Conservation (phyloP, 2,888 invertebrate species). For the Sinohyriopsis cumingii region DNA sequence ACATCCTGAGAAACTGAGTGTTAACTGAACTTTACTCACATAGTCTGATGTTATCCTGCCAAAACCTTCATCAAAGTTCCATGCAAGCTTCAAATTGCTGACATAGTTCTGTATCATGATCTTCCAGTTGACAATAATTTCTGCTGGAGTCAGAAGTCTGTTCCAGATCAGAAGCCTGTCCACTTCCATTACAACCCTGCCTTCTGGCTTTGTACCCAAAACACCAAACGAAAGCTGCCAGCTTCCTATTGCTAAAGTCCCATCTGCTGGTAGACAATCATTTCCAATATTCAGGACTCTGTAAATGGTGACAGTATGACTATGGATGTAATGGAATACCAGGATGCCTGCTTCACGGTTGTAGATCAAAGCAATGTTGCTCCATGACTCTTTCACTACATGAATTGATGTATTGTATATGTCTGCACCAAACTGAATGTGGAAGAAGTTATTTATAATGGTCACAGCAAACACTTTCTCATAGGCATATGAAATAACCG, state of each 20-base stretch:
- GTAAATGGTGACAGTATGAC: constrained; percentile 1
- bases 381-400: constrained; percentile 30
- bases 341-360: constrained; percentile 19
- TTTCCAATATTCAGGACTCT: constrained; percentile 17
- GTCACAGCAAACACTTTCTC: constrained; percentile 26
- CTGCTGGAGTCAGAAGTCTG: constrained; percentile 13
- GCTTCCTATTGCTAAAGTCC: constrained; percentile 42
- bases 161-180: constrained; percentile 30
- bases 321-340: constrained; percentile 22
- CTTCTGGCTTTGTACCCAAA: constrained; percentile 21
- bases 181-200: constrained; percentile 27
- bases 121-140: constrained; percentile 22
- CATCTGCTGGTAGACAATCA: constrained; percentile 32
- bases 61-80: constrained; percentile 30
- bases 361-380: constrained; percentile 35
- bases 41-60: constrained; percentile 20
- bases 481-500: constrained; percentile 18
- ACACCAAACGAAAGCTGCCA: constrained; percentile 29
- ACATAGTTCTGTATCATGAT: constrained; percentile 2
- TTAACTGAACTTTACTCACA: constrained; percentile 12
- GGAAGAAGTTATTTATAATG: constrained; percentile 21
- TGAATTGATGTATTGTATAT: constrained; percentile 14
- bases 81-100: constrained; percentile 17
- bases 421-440: constrained; percentile 13
- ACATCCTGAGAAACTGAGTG: constrained; percentile 12